These are phyloP conservation scores for Gymnoscelis rufifasciata DNA, from an alignment of 2,888 invertebrate genomes.

Conservation along the genomic window DNA sequence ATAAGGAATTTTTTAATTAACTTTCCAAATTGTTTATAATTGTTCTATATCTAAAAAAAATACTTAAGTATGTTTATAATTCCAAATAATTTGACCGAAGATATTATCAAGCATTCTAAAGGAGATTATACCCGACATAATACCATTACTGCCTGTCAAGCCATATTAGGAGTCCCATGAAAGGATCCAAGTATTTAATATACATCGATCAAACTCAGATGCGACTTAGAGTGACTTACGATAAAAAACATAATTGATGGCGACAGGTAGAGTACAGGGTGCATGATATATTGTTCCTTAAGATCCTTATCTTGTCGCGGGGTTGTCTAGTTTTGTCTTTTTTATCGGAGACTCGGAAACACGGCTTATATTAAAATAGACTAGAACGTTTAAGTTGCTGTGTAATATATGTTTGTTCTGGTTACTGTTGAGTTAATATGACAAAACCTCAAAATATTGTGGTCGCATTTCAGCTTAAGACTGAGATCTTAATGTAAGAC, in stretches of 20 bases:
- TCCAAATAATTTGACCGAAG: too few species aligned
- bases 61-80: too few species aligned
- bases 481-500: too few species aligned
- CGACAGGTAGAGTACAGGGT: slow-evolving; percentile 50
- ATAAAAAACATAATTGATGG: slow-evolving; percentile 74
- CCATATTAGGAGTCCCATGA: slow-evolving; percentile 32
- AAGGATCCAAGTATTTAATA: slow-evolving; percentile 51
- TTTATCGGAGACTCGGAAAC: slow-evolving; percentile 1
- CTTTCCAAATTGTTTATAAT: too few species aligned
- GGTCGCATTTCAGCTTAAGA: too few species aligned
- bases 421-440: too few species aligned
- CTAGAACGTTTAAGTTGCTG: too few species aligned
- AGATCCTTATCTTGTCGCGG: slow-evolving; percentile 22
- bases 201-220: slow-evolving; percentile 68
- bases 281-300: slow-evolving; percentile 24
- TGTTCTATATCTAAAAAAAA: too few species aligned
- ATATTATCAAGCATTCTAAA: too few species aligned
- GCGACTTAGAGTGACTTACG: slow-evolving; percentile 57
- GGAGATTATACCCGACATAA: slow-evolving; percentile 35
- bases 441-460: too few species aligned
- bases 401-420: neutral
- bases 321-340: slow-evolving; percentile 6
- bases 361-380: neutral
- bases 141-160: slow-evolving; percentile 30
- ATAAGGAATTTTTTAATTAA: too few species aligned